phyloP scores from a whole-genome alignment of 1,140 invertebrate genomes.

The Gerris buenoi region DNA sequence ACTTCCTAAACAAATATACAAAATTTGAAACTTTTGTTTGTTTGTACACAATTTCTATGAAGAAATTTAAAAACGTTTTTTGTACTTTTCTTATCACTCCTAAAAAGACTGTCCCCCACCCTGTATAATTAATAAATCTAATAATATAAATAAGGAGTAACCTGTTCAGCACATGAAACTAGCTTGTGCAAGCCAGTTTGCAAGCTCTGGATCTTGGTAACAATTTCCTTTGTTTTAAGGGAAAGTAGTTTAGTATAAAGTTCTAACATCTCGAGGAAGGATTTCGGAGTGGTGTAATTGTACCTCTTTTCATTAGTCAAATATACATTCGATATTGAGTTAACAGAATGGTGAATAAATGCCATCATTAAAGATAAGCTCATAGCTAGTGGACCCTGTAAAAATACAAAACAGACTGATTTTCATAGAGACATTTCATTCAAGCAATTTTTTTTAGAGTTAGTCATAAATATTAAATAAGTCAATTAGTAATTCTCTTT shows the following conservation, averaged over 20 bases:
- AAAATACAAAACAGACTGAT: constrained; percentile 4
- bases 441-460: background rate
- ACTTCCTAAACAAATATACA: too few species aligned
- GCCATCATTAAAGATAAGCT: constrained; percentile 79
- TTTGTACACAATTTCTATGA: too few species aligned
- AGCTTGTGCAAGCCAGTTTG: constrained; percentile 80
- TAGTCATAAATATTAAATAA: background rate
- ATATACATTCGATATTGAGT: constrained; percentile 67
- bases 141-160: too few species aligned
- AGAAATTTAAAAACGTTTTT: too few species aligned
- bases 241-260: constrained; percentile 69
- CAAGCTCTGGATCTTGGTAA: constrained; percentile 58
- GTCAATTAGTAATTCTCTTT: too few species aligned
- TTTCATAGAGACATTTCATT: background rate
- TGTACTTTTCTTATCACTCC: too few species aligned
- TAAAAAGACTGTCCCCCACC: too few species aligned
- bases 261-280: constrained; percentile 84
- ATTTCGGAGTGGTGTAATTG: constrained; percentile 92
- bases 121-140: too few species aligned
- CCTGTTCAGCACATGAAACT: constrained; percentile 63
- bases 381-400: constrained; percentile 37
- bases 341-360: constrained; percentile 73
- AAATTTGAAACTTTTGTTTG: too few species aligned
- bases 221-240: constrained; percentile 61
- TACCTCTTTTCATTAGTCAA: constrained; percentile 75